Conservation (phyloP, 2,888 invertebrate species). For the Orthosia gracilis region DNA sequence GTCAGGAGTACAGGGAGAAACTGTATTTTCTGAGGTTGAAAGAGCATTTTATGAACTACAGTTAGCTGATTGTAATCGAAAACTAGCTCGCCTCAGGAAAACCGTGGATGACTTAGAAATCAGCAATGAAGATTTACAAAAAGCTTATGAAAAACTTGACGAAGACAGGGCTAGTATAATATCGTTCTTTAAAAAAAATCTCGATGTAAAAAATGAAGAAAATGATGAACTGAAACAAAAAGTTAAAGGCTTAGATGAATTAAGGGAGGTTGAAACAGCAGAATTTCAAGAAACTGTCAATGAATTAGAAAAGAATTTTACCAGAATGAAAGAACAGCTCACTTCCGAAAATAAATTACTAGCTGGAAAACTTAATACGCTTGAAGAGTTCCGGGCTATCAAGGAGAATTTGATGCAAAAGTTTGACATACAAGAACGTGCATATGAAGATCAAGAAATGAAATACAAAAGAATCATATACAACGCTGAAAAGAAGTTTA, state of each 20-base stretch:
- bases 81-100: constrained; percentile 93
- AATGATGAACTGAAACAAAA: constrained; percentile 93
- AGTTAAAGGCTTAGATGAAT: constrained; percentile 93
- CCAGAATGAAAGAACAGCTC: constrained; percentile 95
- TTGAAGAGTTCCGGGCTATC: constrained; percentile 97
- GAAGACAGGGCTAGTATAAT: constrained; percentile 97
- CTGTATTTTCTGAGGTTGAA: constrained; percentile 93
- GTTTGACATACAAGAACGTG: constrained; percentile 95
- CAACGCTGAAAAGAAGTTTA: constrained; percentile 94
- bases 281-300: constrained; percentile 92
- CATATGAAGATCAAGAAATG: constrained; percentile 94
- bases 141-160: constrained; percentile 93
- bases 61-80: constrained; percentile 95
- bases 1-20: constrained; percentile 62
- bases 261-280: constrained; percentile 92
- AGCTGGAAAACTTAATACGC: constrained; percentile 96
- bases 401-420: constrained; percentile 96
- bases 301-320: constrained; percentile 94
- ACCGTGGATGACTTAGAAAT: constrained; percentile 93
- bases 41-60: constrained; percentile 95
- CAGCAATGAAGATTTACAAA: constrained; percentile 92
- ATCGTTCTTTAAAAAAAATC: constrained; percentile 94
- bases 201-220: constrained; percentile 93
- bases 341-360: constrained; percentile 96
- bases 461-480: constrained; percentile 95